Percentiles rank a stretch among this genome's conserved stretches.
These are phyloP conservation scores for Strix aluco DNA, from an alignment of 2,113 vertebrate genomes.

Conservation along the genomic window DNA sequence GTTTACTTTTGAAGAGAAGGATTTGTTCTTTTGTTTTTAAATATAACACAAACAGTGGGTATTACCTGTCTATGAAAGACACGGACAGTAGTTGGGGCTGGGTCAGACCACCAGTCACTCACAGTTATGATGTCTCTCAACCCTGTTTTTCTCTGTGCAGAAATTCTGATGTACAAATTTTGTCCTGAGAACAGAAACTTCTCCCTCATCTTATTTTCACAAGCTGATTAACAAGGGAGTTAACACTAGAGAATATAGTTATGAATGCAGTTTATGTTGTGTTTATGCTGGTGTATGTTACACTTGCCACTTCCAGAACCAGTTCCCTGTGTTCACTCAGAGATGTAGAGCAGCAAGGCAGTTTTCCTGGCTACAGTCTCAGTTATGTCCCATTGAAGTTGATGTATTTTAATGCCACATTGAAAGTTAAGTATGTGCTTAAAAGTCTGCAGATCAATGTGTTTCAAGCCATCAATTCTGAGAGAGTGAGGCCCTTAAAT, in stretches of 20 bases:
- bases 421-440: background rate
- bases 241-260: background rate
- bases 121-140: background rate
- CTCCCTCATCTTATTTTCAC: background rate
- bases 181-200: background rate
- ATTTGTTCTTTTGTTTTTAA: background rate
- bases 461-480: background rate
- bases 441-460: background rate
- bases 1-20: background rate
- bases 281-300: background rate
- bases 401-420: background rate
- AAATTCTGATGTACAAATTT: background rate
- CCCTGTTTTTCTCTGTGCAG: background rate
- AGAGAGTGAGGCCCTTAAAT: background rate
- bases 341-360: background rate
- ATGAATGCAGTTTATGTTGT: background rate
- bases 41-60: fast-evolving
- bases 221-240: background rate
- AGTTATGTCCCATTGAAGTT: background rate
- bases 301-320: background rate
- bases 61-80: background rate
- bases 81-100: background rate
- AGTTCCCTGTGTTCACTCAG: background rate
- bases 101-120: background rate
- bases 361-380: background rate